Evolutionary conservation across 2,113 vertebrate species (phyloP), one percentile per base, ranked within the genome.

Genomic region (Mustelus asterias): DNA sequence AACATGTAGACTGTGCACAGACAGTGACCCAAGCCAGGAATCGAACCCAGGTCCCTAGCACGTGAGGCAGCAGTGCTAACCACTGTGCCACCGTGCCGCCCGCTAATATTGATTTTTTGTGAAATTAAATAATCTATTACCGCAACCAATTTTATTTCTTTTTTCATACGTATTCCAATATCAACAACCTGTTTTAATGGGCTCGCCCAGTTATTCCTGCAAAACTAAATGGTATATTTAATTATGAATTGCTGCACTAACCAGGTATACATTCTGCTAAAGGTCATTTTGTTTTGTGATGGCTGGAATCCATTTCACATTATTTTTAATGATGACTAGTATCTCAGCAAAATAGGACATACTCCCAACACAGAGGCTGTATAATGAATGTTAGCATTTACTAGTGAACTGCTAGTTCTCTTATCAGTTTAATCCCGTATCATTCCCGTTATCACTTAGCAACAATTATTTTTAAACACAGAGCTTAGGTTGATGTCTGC

Each of bases 401-500:
- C 10, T 88, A 54, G 1, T 88, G 44, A 88, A 54, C 54, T 4
- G 24, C 41, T 88, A 22, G 18, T 44, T 88, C 16, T 88, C 44
- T 88, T 54, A 9, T 29, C 22, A 44, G 6, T 22, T 88, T 88
- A 88, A 88, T 54, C 48, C 24, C 26, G 44, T 54, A 88, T 88
- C 48, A 54, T 88, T 88, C 5, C 44, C 54, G 44, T 96, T 96
- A 96, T 96, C 92, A 96, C 96, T 97, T 97, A 97, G 95, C 95
- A 96, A 85, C 96, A 96, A 90, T 24, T 65, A 93, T 93, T 97
- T 20, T 96, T 96, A 96, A 72, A 96, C 96, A 96, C 67, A 76
- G 96, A 97, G 97, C 97, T 96, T 96, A 96, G 96, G 96, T 16
- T 97, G 97, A 96, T 97, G 97, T 97, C 96, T 96, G 96, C 96